Evolutionary conservation across 2,888 invertebrate genomes (phyloP), one percentile per base, ranked within the genome.

Genomic region (Nesidiocoris tenuis): DNA sequence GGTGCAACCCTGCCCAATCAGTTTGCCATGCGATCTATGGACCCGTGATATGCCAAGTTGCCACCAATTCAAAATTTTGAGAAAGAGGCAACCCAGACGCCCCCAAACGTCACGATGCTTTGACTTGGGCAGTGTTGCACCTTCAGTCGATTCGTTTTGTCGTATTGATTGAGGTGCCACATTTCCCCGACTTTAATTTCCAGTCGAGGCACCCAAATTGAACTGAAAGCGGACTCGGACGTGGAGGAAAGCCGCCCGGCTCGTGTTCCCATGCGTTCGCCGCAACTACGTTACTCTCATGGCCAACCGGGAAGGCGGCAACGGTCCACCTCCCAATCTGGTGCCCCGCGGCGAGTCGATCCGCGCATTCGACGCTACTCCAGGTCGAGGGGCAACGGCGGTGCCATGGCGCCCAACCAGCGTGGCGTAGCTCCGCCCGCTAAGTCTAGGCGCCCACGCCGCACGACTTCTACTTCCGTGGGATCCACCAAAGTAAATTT

Each of bases 161-260:
- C 39, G 39, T 3, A 39, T 39, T 39, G 39, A 39, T 39, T 39
- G 39, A 39, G 3, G n/a, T n/a, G n/a, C n/a, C n/a, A n/a, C n/a
- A n/a, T 63, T n/a, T 18, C 61, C 55, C 56, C 18, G 19, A n/a
- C 17, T 61, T 25, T 54, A 7, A 1, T 57, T 25, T 57, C 9
- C 57, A 78, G 78, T 65, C 24, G 61, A 22, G 78, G 78, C 25
- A 67, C 18, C 1, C 77, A 86, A 1, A 87, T 90, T 79, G 84
- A 85, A 0, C 83, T 92, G 80, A 90, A 91, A 82, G 89, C 90
- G 61, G 91, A 91, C 82, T 90, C 90, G 16, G 91, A 91, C 81
- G 85, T 88, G 24, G 91, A 91, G 12, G 39, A 39, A 39, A 12
- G 39, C 12, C 39, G 12, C 39, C 39, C 5, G 5, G 12, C 5